Base-by-base conservation (phyloP, 2,888 invertebrate genomes). In the Leptinotarsa juncta region DNA sequence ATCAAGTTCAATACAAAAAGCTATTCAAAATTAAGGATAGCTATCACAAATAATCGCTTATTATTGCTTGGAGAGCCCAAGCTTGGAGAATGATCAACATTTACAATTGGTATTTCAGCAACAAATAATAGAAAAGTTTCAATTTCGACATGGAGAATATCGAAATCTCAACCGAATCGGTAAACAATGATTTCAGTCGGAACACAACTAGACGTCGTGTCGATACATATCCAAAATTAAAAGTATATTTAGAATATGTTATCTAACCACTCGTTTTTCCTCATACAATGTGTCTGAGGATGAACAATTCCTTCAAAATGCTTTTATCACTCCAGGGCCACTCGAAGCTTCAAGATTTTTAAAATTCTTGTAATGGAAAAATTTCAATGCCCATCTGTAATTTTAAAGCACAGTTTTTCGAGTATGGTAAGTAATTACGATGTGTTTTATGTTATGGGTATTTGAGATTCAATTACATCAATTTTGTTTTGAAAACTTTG, bases 41-140 rank as follows among this genome's bases (percentile, higher is more conserved):
- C 85, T 87, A 86, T 86, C 87, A 87, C 86, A 86, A 86, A 86
- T 83, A 85, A 85, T 83, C 79, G 79, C 84, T 81, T 82, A 84
- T 82, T 82, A 81, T 78, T 77, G 81, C 81, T 79, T 80, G 82
- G 81, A 77, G 62, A 78, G 77, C 79, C 83, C 84, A 83, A 84
- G 83, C 83, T 82, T 83, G 85, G 83, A 85, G 84, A 81, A 83
- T 85, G 83, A 83, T 84, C 82, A 83, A 84, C 85, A 85, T 84
- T 84, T 83, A 85, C 84, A 86, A 83, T 81, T 77, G 81, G 82
- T 82, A 82, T 80, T 42, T 69, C 69, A 57, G 69, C 57, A 69
- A 69, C 42, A 53, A 57, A 69, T 50, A 7, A 68, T 68, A 50
- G 50, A 55, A 18, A 68, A 42, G 62, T 42, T 62, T 62, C 62